Evolutionary conservation across 2,113 vertebrate genomes (phyloP).

Genomic region (Cairina moschata): DNA sequence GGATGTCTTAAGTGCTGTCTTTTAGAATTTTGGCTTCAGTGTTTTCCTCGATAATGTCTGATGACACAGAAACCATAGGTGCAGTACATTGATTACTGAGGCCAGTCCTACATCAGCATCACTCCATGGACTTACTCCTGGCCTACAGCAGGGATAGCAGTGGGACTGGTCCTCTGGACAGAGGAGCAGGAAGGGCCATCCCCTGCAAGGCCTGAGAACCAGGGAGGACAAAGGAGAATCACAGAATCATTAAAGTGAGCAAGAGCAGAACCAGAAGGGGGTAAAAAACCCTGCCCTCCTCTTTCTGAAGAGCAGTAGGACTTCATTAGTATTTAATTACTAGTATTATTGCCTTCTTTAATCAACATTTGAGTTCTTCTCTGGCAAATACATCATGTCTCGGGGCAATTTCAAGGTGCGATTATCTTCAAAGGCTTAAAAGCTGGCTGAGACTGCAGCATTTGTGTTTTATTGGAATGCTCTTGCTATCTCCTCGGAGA

Average conservation of each 20-base stretch:
- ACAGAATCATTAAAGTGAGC: not conserved
- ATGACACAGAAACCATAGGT: not conserved
- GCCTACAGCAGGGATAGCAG: not conserved
- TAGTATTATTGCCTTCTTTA: constrained; percentile 6
- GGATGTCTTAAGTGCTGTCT: not conserved
- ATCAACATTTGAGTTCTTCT: constrained; percentile 25
- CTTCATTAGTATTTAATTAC: constrained; percentile 13
- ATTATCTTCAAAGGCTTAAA: constrained; percentile 55
- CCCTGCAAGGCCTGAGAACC: not conserved
- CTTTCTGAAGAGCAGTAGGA: not conserved
- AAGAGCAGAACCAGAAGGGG: not conserved
- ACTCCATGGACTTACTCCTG: fast-evolving
- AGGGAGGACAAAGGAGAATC: not conserved
- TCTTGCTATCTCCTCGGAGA: not conserved
- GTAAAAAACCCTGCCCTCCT: not conserved
- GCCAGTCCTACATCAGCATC: not conserved
- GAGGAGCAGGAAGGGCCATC: not conserved
- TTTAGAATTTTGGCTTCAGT: not conserved
- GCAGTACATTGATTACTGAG: fast-evolving
- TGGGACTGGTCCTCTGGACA: not conserved
- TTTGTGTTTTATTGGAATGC: constrained; percentile 18
- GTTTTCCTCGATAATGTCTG: not conserved
- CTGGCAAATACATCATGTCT: not conserved
- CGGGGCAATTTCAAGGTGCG: not conserved
- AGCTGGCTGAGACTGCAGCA: constrained; percentile 29